Percentiles rank a stretch among this genome's conserved stretches.
Conservation (phyloP, 2,113 vertebrate genomes). For the Agelaius phoeniceus region DNA sequence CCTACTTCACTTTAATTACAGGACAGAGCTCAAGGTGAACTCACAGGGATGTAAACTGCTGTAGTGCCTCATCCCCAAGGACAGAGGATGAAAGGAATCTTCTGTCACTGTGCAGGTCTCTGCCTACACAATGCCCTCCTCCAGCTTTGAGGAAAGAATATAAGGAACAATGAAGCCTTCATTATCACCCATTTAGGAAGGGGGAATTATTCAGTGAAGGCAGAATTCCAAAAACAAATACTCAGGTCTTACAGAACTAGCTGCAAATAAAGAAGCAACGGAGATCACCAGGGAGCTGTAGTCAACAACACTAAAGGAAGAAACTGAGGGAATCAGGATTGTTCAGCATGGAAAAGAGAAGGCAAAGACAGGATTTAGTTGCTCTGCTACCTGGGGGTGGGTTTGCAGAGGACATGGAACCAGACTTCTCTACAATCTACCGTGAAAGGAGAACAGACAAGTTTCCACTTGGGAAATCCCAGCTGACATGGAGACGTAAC, state of each 20-base stretch:
- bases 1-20: not conserved
- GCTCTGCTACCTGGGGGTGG: not conserved
- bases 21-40: not conserved
- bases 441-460: not conserved
- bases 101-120: not conserved
- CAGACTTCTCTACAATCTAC: not conserved
- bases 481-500: fast-evolving
- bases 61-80: not conserved
- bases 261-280: not conserved
- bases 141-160: not conserved
- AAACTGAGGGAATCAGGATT: not conserved
- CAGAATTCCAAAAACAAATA: not conserved
- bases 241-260: not conserved
- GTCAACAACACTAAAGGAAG: not conserved
- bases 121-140: not conserved
- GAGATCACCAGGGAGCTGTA: not conserved
- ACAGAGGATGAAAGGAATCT: not conserved
- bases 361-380: not conserved
- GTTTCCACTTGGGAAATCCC: not conserved
- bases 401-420: not conserved
- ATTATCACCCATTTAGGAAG: not conserved
- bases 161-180: not conserved
- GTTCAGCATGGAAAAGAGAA: not conserved
- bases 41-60: not conserved
- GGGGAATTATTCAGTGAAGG: not conserved